phyloP scores from a whole-genome alignment of 2,888 invertebrate species.

The Chrysolina haemoptera region DNA sequence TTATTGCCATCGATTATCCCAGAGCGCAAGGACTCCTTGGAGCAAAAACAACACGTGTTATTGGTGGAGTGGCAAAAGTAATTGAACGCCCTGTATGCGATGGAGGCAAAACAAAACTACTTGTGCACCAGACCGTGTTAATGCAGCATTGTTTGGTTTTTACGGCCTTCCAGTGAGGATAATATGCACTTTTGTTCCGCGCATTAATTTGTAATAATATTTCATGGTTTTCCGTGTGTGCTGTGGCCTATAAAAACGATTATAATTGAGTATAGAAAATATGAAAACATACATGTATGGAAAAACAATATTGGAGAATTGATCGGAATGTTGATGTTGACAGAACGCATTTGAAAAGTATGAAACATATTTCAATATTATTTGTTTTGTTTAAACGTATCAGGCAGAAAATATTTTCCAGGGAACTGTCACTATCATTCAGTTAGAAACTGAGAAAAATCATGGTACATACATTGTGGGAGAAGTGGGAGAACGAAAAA shows the following conservation, averaged over 20 bases:
- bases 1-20: slow-evolving; percentile 1
- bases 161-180: slow-evolving; percentile 54
- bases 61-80: slow-evolving; percentile 28
- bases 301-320: not conserved
- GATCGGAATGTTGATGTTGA: not conserved
- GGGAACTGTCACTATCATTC: no score
- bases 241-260: slow-evolving; percentile 36
- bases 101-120: slow-evolving; percentile 34
- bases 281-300: not conserved
- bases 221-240: slow-evolving; percentile 34
- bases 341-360: not conserved
- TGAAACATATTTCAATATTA: no score
- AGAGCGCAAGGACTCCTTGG: not conserved
- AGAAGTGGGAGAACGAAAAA: no score
- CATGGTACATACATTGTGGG: no score
- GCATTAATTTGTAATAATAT: slow-evolving; percentile 55
- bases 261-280: not conserved
- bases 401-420: no score
- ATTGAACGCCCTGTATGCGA: slow-evolving; percentile 44
- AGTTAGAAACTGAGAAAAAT: no score
- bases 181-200: slow-evolving; percentile 54
- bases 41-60: slow-evolving; percentile 19
- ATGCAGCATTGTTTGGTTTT: slow-evolving; percentile 60
- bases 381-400: no score
- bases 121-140: slow-evolving; percentile 59